These are phyloP conservation scores for Serilophus lunatus DNA, from an alignment of 2,113 vertebrate species.

Conservation along the genomic window DNA sequence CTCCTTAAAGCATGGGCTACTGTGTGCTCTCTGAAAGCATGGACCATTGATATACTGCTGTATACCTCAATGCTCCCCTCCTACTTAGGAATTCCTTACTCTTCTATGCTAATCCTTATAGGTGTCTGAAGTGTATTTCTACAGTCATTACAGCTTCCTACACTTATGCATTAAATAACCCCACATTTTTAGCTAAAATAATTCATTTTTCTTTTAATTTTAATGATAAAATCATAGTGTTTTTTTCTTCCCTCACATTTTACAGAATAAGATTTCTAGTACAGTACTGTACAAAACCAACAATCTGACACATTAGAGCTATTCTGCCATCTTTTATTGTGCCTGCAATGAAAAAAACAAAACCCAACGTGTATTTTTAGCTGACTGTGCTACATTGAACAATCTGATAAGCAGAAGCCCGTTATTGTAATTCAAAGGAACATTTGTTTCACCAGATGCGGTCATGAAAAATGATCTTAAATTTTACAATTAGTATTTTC, in stretches of 20 bases:
- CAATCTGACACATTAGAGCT: neutral
- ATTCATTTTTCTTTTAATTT: neutral
- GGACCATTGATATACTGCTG: neutral
- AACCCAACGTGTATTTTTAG: conserved; percentile 9
- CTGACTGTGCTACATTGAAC: neutral
- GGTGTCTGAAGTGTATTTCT: neutral
- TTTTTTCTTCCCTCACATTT: neutral
- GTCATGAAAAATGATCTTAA: neutral
- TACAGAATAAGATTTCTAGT: neutral
- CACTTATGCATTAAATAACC: neutral
- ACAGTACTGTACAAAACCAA: neutral
- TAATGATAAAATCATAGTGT: neutral
- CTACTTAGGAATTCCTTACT: neutral
- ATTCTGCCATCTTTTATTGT: conserved; percentile 13
- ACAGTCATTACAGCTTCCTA: neutral
- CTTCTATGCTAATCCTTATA: neutral
- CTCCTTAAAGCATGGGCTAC: neutral
- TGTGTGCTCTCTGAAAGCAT: neutral
- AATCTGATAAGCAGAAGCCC: conserved; percentile 3
- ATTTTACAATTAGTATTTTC: conserved; percentile 3
- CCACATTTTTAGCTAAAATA: neutral
- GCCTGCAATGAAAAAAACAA: neutral
- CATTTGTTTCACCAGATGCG: conserved; percentile 25
- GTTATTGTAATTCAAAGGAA: conserved; percentile 19
- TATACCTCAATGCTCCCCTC: neutral